Conservation (phyloP, 1,140 invertebrate genomes). For the Zaprionus ornatus region DNA sequence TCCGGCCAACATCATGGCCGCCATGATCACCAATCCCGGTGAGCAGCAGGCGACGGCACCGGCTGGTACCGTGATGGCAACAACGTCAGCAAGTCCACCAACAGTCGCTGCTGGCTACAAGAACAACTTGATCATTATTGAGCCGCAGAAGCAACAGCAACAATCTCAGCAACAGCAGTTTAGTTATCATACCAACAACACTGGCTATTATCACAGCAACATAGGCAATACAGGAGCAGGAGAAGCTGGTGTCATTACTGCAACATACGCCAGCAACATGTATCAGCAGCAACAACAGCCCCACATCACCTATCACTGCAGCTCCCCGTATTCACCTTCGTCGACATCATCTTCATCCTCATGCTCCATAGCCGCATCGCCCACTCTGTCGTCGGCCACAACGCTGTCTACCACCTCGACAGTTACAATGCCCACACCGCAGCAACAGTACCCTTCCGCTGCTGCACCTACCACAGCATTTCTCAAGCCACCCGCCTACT, state of each 20-base stretch:
- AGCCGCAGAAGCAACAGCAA: constrained; percentile 69
- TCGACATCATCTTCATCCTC: constrained; percentile 82
- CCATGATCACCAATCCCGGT: constrained; percentile 75
- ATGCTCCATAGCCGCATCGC: constrained; percentile 80
- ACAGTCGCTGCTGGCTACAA: constrained; percentile 53
- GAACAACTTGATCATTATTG: constrained; percentile 78
- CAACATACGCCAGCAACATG: constrained; percentile 58
- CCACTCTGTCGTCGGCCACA: constrained; percentile 75
- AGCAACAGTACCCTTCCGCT: constrained; percentile 64
- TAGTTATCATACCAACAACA: constrained; percentile 51
- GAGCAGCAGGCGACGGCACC: constrained; percentile 58
- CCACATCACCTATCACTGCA: constrained; percentile 74
- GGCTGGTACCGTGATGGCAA: constrained; percentile 31
- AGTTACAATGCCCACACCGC: constrained; percentile 76
- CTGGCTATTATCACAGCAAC: constrained; percentile 34
- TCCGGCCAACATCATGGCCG: constrained; percentile 86
- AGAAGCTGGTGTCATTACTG: constrained; percentile 35
- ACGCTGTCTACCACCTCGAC: constrained; percentile 77
- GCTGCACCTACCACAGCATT: constrained; percentile 58
- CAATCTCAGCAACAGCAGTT: constrained; percentile 53
- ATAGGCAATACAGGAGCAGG: constrained; percentile 50
- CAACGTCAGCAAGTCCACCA: constrained; percentile 53
- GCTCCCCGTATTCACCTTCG: constrained; percentile 79
- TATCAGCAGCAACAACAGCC: constrained; percentile 63
- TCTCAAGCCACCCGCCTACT: constrained; percentile 71